Evolutionary conservation across 2,113 vertebrate species (phyloP).

Genomic region (Mellivora capensis): DNA sequence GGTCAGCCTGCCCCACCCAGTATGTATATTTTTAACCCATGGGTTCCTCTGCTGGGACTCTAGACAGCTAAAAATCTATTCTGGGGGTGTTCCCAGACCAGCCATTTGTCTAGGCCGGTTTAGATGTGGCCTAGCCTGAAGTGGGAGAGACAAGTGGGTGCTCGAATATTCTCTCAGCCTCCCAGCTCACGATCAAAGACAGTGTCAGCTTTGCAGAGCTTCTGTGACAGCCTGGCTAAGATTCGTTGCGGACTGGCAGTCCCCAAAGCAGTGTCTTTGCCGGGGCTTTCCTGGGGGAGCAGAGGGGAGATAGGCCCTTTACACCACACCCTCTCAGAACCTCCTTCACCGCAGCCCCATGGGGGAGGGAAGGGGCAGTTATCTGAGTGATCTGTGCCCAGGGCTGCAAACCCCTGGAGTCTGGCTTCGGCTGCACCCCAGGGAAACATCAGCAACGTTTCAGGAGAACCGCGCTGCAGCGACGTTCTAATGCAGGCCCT

Average conservation of each 20-base stretch:
- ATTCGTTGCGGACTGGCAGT: neutral
- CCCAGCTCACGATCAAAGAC: neutral
- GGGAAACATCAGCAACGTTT: neutral
- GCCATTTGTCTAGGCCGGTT: neutral
- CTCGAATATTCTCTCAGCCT: neutral
- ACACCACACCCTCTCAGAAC: neutral
- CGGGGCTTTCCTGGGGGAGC: neutral
- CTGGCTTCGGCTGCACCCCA: neutral
- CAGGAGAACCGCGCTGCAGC: neutral
- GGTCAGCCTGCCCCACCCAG: neutral
- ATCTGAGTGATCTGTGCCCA: neutral
- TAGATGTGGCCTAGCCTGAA: neutral
- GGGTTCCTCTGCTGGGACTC: neutral
- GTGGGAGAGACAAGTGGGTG: neutral
- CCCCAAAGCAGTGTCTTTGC: neutral
- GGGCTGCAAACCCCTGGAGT: neutral
- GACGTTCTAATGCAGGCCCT: neutral
- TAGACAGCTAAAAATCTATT: neutral
- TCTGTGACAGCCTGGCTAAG: neutral
- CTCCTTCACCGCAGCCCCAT: neutral
- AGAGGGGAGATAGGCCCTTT: neutral
- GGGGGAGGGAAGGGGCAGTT: neutral
- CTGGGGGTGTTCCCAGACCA: neutral
- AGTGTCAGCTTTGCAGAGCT: neutral
- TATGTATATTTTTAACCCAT: neutral